Evolutionary conservation across 2,797 vertebrate genomes (phyloP), one percentile per base, ranked within the genome.

Genomic region (Astyanax mexicanus): DNA sequence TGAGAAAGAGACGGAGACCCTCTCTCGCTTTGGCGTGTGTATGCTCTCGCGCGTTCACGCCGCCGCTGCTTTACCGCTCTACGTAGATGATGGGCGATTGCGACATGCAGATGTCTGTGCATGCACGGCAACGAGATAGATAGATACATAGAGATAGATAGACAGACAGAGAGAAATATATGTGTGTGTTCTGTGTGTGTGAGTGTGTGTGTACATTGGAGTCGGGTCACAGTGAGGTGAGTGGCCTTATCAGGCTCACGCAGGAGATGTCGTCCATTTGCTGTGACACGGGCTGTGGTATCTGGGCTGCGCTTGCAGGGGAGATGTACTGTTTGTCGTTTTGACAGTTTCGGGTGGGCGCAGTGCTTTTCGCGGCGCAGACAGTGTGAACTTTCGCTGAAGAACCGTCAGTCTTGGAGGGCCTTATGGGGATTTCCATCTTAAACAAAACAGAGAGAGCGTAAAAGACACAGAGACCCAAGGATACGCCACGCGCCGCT

Each of bases 281-380:
- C 84, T 81, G 80, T 90, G 89, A 90, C 90, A 89, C 65, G 11
- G 72, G 80, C 81, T 68, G 85, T 74, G 87, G 87, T 89, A 88
- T 86, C 87, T 88, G 80, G 64, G 84, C 87, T 87, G 82, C 70
- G 80, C 81, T 86, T 81, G 75, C 79, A 35, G 23, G 75, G 55
- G 83, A 91, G 86, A 89, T 84, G 75, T 84, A 83, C 85, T 86
- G 86, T 89, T 90, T 89, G 89, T 91, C 81, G 86, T 80, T 88
- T 83, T 90, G 89, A 91, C 89, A 90, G 89, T 88, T 91, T 88
- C 84, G 88, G 87, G 82, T 86, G 88, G 86, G 86, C 86, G 81
- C 86, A 78, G 87, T 84, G 89, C 86, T 84, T 91, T 84, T 86
- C 84, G 79, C 82, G 79, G 87, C 84, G 78, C 86, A 84, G 86